Conservation (phyloP, 2,888 invertebrate species). For the Cantharis rufa region DNA sequence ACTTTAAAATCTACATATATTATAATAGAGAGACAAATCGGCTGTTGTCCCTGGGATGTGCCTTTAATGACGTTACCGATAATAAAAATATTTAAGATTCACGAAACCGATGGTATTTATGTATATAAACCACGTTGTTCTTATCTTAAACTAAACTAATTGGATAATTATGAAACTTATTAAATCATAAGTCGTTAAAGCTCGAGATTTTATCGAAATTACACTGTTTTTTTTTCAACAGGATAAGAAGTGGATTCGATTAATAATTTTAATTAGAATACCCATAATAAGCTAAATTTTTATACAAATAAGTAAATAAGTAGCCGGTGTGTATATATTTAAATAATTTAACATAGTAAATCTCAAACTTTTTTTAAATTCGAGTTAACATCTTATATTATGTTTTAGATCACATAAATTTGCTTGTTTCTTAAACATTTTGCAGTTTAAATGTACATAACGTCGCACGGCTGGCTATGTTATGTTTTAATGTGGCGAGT, state of each 20-base stretch:
- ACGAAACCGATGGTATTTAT: constrained; percentile 32
- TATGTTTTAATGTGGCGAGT: not conserved
- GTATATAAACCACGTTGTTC: constrained; percentile 15
- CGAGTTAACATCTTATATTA: not conserved
- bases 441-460: not conserved
- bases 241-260: not conserved
- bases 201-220: not conserved
- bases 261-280: not conserved
- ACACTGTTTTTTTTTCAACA: not conserved
- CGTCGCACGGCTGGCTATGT: not conserved
- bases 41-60: not conserved
- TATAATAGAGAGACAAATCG: not conserved
- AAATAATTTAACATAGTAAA: not conserved
- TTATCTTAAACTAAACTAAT: constrained; percentile 30
- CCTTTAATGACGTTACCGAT: not conserved
- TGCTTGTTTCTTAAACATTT: not conserved
- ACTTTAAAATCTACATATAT: not conserved
- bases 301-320: not conserved
- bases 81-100: constrained; percentile 22
- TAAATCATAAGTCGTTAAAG: constrained; percentile 6
- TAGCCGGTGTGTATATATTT: not conserved
- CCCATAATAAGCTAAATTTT: not conserved
- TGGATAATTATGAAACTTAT: constrained; percentile 30
- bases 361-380: not conserved
- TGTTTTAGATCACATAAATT: not conserved